phyloP scores from a whole-genome alignment of 1,140 invertebrate species.

The Zaprionus taronus region DNA sequence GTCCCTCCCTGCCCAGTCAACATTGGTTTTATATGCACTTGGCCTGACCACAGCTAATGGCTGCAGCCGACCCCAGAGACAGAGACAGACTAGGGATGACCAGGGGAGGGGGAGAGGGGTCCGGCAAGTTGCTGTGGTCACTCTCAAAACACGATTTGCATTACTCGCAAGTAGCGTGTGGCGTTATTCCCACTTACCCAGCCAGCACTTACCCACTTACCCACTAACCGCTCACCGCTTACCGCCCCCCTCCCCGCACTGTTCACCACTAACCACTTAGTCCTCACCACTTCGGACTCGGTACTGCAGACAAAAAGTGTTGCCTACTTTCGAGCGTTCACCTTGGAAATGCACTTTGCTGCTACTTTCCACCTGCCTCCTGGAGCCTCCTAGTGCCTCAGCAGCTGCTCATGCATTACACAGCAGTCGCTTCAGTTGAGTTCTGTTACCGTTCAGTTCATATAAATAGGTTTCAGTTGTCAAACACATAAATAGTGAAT shows the following conservation, averaged over 20 bases:
- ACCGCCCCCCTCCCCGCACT: background rate
- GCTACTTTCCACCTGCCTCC: background rate
- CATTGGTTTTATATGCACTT: conserved; percentile 1
- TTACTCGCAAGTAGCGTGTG: conserved; percentile 15
- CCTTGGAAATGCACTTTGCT: conserved; percentile 5
- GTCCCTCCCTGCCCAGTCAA: background rate
- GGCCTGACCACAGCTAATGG: conserved; percentile 37
- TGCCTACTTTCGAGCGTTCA: conserved; percentile 7
- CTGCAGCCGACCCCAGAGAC: conserved; percentile 6
- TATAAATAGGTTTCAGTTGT: conserved; percentile 1
- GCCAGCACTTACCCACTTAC: conserved; percentile 17
- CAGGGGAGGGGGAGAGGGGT: no score
- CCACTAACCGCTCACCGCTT: background rate
- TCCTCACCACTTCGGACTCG: background rate
- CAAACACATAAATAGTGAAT: background rate
- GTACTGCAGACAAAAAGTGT: conserved; percentile 6
- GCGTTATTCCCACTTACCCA: background rate
- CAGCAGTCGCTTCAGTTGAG: background rate
- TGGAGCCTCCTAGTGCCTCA: no score
- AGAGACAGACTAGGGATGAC: background rate
- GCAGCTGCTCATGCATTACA: background rate
- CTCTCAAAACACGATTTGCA: conserved; percentile 26
- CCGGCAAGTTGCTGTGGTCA: conserved; percentile 31
- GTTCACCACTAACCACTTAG: background rate
- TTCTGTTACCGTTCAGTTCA: background rate